Conservation (phyloP, 2,888 invertebrate genomes). For the Oxystoma pomonae region DNA sequence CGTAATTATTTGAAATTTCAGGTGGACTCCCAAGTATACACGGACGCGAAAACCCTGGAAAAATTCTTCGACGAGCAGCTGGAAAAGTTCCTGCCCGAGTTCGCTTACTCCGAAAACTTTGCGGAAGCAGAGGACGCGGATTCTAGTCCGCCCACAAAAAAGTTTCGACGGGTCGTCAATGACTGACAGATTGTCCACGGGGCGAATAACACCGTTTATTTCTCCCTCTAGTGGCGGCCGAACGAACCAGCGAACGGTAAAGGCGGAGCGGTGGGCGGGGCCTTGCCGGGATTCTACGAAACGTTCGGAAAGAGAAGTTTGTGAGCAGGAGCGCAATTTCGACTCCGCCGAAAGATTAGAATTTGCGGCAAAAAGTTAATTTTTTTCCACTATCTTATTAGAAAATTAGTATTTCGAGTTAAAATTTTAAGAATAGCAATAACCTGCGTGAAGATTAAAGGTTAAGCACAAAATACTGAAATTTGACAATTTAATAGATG, state of each 20-base stretch:
- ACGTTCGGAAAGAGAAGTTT: background rate
- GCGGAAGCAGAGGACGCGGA: constrained; percentile 49
- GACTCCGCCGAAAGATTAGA: too few relatives aligned
- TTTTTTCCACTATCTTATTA: too few relatives aligned
- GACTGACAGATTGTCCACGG: constrained; percentile 46
- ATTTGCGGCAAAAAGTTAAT: too few relatives aligned
- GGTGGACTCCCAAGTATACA: constrained; percentile 73
- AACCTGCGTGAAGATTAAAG: too few relatives aligned
- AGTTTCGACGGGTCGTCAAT: constrained; percentile 50
- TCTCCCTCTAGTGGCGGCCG: constrained; percentile 35
- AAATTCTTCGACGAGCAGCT: constrained; percentile 82
- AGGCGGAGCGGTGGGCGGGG: background rate
- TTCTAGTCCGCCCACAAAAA: constrained; percentile 51
- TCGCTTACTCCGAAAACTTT: constrained; percentile 57
- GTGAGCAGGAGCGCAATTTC: too few relatives aligned
- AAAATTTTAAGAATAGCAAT: too few relatives aligned
- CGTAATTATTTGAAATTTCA: too few relatives aligned
- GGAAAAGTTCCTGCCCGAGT: constrained; percentile 75
- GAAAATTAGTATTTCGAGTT: too few relatives aligned
- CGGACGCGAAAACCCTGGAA: constrained; percentile 76
- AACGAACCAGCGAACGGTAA: background rate
- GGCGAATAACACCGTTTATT: constrained; percentile 41
- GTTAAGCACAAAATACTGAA: too few relatives aligned
- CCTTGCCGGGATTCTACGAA: background rate
- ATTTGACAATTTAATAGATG: too few relatives aligned